Evolutionary conservation across 2,797 vertebrate genomes (phyloP).

Genomic region (Oreochromis mossambicus): DNA sequence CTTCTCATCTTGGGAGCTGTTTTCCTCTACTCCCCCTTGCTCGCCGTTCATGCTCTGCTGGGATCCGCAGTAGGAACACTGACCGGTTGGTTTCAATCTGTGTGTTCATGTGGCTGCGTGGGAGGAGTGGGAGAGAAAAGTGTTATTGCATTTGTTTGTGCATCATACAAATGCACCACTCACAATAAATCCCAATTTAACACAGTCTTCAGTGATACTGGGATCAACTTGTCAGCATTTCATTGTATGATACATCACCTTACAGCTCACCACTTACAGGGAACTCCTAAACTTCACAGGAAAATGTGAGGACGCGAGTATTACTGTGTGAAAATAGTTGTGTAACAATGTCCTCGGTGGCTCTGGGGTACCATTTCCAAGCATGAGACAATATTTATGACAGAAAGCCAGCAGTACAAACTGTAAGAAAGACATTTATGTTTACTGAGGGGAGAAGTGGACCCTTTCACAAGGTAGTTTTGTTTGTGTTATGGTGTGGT

Average conservation of each 20-base stretch:
- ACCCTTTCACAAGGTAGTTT: neutral
- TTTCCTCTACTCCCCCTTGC: conserved; percentile 73
- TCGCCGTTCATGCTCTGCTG: conserved; percentile 66
- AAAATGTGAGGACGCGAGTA: neutral
- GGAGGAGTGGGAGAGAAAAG: neutral
- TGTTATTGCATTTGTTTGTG: neutral
- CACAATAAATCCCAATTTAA: neutral
- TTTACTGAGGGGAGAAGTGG: neutral
- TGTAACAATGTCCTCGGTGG: neutral
- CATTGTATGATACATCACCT: neutral
- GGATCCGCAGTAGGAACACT: conserved; percentile 70
- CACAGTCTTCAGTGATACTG: neutral
- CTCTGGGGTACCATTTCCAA: neutral
- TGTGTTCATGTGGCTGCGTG: neutral
- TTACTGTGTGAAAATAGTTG: neutral
- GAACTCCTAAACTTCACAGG: neutral
- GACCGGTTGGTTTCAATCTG: conserved; percentile 61
- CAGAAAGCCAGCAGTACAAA: neutral
- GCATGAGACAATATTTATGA: neutral
- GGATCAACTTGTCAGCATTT: neutral
- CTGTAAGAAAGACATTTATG: neutral
- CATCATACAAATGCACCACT: neutral
- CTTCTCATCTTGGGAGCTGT: conserved; percentile 72
- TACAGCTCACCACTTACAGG: neutral
- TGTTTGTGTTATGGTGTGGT: neutral